Evolutionary conservation across 1,140 invertebrate genomes (phyloP).

Genomic region (Rhyacophila brunnea): DNA sequence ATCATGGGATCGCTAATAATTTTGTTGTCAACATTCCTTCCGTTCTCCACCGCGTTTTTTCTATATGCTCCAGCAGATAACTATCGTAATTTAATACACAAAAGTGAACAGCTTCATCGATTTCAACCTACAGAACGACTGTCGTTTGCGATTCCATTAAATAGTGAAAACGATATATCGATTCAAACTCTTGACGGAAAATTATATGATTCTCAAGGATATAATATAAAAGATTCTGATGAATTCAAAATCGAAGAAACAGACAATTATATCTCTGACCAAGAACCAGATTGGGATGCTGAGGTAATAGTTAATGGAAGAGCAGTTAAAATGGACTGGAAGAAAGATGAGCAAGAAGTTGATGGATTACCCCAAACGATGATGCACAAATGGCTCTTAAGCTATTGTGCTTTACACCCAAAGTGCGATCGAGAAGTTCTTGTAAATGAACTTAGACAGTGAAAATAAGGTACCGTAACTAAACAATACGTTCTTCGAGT

Average conservation of each 20-base stretch:
- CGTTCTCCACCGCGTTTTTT: no score
- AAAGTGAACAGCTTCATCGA: no score
- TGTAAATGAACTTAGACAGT: neutral
- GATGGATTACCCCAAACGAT: neutral
- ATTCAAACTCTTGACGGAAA: neutral
- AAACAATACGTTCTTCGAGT: no score
- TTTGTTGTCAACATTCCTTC: no score
- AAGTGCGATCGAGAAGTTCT: slow-evolving; percentile 16
- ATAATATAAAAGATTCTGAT: neutral
- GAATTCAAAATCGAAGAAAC: neutral
- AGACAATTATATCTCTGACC: neutral
- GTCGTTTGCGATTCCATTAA: neutral
- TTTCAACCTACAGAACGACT: neutral
- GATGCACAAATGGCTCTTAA: slow-evolving; percentile 11
- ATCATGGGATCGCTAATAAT: no score
- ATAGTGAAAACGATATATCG: neutral
- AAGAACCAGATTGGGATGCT: neutral
- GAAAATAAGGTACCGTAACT: no score
- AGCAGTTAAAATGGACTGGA: slow-evolving; percentile 1
- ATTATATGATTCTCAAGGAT: neutral
- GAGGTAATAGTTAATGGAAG: slow-evolving; percentile 19
- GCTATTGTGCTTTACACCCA: slow-evolving; percentile 24
- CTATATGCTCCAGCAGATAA: no score
- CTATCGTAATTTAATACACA: no score
- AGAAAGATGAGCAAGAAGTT: neutral